Percentiles rank a stretch among this genome's conserved stretches.
These are phyloP conservation scores for Calephelis nemesis DNA, from an alignment of 1,140 invertebrate genomes.

Conservation along the genomic window DNA sequence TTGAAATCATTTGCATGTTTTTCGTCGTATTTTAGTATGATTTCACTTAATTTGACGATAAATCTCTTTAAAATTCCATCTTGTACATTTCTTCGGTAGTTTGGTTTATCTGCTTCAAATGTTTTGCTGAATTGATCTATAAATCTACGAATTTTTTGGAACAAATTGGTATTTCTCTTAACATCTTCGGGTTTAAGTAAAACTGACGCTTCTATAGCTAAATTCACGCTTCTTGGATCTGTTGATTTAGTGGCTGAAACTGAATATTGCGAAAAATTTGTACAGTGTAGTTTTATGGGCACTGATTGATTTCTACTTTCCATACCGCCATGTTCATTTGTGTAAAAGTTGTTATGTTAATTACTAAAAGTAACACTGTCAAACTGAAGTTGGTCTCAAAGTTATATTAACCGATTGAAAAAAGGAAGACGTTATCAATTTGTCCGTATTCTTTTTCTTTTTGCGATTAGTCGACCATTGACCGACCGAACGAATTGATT, in stretches of 20 bases:
- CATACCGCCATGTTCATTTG: too few relatives aligned
- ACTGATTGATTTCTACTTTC: too few relatives aligned
- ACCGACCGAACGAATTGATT: too few relatives aligned
- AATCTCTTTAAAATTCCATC: slow-evolving; percentile 14
- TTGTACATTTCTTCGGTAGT: not conserved
- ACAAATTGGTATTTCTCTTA: slow-evolving; percentile 1
- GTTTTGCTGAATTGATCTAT: slow-evolving; percentile 18
- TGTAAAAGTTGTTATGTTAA: too few relatives aligned
- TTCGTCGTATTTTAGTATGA: slow-evolving; percentile 16
- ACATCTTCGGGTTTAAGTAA: slow-evolving; percentile 15
- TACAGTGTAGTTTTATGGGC: too few relatives aligned
- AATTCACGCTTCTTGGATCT: slow-evolving; percentile 23
- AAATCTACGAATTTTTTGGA: slow-evolving; percentile 10
- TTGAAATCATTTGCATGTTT: not conserved
- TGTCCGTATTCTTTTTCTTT: too few relatives aligned
- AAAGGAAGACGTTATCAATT: too few relatives aligned
- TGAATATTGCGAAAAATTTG: not conserved
- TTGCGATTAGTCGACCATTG: too few relatives aligned
- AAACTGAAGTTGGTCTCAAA: too few relatives aligned
- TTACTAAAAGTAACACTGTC: too few relatives aligned
- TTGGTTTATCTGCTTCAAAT: not conserved
- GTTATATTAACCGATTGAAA: too few relatives aligned
- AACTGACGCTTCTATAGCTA: slow-evolving; percentile 22
- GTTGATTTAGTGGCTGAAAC: not conserved
- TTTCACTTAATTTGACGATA: slow-evolving; percentile 7